A percentile compares a stretch with the other conserved stretches of the same genome.
These are phyloP conservation scores for Strix uralensis DNA, from an alignment of 2,113 vertebrate species.

Conservation along the genomic window DNA sequence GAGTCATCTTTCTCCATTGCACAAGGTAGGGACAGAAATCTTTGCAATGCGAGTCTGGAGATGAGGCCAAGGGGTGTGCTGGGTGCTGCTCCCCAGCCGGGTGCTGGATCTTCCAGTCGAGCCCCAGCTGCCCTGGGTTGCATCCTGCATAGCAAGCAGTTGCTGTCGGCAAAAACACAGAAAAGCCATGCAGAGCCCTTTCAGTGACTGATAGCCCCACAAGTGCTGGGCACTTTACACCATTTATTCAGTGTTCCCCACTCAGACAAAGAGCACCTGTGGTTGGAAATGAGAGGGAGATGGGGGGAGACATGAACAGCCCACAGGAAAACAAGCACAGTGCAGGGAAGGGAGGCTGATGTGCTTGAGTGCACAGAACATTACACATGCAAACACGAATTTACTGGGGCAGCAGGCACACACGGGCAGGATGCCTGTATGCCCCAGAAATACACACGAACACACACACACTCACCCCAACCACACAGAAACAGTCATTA, in stretches of 20 bases:
- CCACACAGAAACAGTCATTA: not conserved
- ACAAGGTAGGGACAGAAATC: not conserved
- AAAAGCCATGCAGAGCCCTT: not conserved
- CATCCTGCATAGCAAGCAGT: no score
- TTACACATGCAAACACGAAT: not conserved
- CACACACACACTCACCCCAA: not conserved
- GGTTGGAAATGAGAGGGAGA: not conserved
- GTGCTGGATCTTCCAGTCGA: fast-evolving
- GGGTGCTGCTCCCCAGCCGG: not conserved
- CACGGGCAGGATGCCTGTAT: not conserved
- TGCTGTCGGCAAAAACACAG: not conserved
- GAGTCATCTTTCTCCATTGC: fast-evolving
- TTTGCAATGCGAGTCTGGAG: not conserved
- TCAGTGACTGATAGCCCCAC: not conserved
- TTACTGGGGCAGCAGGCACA: not conserved
- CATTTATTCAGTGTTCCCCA: not conserved
- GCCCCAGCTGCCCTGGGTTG: fast-evolving
- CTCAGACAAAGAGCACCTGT: not conserved
- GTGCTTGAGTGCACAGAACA: not conserved
- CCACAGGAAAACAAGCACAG: not conserved
- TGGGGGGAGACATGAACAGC: not conserved
- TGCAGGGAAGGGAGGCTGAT: not conserved
- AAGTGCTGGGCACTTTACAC: not conserved
- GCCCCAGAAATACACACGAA: not conserved
- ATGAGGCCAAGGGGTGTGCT: not conserved